Percentiles rank a stretch among this genome's conserved stretches.
phyloP scores from a whole-genome alignment of 2,888 invertebrate genomes.

The Abrostola triplasia region DNA sequence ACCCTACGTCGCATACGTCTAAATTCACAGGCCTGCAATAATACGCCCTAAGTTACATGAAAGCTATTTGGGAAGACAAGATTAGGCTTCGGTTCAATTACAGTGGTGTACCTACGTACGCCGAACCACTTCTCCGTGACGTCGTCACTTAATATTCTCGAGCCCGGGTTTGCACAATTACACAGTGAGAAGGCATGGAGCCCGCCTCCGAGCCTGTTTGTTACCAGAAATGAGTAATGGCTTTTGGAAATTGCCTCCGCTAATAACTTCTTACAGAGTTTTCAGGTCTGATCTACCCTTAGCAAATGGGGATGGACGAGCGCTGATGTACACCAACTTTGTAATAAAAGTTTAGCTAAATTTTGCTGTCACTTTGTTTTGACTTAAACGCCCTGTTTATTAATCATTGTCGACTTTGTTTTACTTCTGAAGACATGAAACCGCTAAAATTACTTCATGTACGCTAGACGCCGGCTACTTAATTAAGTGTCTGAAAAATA shows the following conservation, averaged over 20 bases:
- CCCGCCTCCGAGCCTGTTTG: conserved; percentile 61
- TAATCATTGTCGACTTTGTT: conserved; percentile 55
- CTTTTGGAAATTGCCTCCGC: conserved; percentile 80
- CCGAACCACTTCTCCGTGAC: conserved; percentile 61
- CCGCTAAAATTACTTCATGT: conserved; percentile 35
- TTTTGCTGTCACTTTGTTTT: conserved; percentile 74
- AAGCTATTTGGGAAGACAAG: conserved; percentile 55
- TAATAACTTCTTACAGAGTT: conserved; percentile 82
- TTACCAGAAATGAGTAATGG: conserved; percentile 82
- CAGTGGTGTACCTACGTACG: conserved; percentile 53
- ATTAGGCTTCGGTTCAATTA: conserved; percentile 64
- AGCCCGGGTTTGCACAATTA: conserved; percentile 59
- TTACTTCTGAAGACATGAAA: conserved; percentile 40
- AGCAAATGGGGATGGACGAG: conserved; percentile 73
- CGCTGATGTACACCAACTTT: conserved; percentile 57
- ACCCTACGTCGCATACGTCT: conserved; percentile 10
- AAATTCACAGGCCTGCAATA: conserved; percentile 29
- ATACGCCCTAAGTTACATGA: conserved; percentile 29
- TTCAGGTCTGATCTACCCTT: conserved; percentile 73
- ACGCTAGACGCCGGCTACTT: conserved; percentile 9
- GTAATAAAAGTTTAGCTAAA: conserved; percentile 74
- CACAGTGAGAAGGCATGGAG: conserved; percentile 43
- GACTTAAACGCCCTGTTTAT: conserved; percentile 64
- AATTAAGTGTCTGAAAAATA: conserved; percentile 22
- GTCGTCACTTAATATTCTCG: conserved; percentile 64